Evolutionary conservation across 2,797 vertebrate species (phyloP).

Genomic region (Anguilla megastoma): DNA sequence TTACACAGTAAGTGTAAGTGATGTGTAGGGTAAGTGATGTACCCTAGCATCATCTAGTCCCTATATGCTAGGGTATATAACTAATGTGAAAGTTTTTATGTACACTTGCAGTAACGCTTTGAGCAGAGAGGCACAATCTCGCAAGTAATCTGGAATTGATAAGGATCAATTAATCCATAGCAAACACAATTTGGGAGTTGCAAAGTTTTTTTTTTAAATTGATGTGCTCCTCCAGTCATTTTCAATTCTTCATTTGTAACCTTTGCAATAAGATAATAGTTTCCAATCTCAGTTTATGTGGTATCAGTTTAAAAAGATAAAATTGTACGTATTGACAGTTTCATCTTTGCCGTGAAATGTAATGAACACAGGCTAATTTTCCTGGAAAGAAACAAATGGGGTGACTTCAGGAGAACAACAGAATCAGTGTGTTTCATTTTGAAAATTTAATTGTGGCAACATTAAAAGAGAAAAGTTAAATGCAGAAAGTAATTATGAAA

Average conservation of each 20-base stretch:
- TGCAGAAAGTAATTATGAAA: neutral
- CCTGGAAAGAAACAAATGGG: neutral
- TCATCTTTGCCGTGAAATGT: neutral
- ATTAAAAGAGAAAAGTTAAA: neutral
- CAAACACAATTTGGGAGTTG: neutral
- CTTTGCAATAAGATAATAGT: neutral
- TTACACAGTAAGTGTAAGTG: neutral
- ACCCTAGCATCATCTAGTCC: neutral
- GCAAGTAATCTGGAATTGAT: neutral
- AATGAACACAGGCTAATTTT: neutral
- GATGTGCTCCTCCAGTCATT: neutral
- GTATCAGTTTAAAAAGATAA: neutral
- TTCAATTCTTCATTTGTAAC: neutral
- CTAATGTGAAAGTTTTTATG: neutral
- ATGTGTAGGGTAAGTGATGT: no score
- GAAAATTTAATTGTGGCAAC: neutral
- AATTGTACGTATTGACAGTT: neutral
- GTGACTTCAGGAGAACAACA: neutral
- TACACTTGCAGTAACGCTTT: neutral
- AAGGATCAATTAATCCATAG: neutral
- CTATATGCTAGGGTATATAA: neutral
- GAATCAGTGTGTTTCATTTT: neutral
- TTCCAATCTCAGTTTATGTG: neutral
- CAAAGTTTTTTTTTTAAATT: neutral
- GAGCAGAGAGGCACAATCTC: neutral